Conservation (phyloP, 2,797 vertebrate species). For the Okamejei kenojei region DNA sequence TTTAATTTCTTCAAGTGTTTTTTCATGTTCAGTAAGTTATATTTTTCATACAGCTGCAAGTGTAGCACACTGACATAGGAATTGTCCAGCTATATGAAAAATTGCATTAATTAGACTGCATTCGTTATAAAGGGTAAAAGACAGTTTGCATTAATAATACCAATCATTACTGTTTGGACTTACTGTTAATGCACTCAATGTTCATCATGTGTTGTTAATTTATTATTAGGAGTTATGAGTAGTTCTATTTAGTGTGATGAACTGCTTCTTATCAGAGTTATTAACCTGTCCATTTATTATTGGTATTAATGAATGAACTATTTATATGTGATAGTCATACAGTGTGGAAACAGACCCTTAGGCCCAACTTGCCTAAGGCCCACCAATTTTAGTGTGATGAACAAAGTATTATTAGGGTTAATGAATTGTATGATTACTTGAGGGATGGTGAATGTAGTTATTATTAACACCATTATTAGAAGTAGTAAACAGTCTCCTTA, state of each 20-base stretch:
- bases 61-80: conserved; percentile 44
- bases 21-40: conserved; percentile 56
- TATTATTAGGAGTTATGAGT: background rate
- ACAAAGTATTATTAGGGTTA: no score
- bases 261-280: background rate
- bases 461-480: no score
- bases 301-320: background rate
- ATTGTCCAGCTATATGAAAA: conserved; percentile 49
- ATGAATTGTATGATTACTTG: no score
- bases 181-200: background rate
- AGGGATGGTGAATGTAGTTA: no score
- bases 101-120: background rate
- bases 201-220: background rate
- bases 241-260: no score
- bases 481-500: background rate
- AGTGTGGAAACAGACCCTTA: no score
- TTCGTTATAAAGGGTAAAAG: no score
- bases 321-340: background rate
- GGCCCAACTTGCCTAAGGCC: no score
- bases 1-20: conserved; percentile 53
- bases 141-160: no score
- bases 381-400: no score
- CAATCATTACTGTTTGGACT: no score
- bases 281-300: background rate
- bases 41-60: conserved; percentile 47